Evolutionary conservation across 1,140 invertebrate genomes (phyloP).

Genomic region (Harpegnathos saltator): DNA sequence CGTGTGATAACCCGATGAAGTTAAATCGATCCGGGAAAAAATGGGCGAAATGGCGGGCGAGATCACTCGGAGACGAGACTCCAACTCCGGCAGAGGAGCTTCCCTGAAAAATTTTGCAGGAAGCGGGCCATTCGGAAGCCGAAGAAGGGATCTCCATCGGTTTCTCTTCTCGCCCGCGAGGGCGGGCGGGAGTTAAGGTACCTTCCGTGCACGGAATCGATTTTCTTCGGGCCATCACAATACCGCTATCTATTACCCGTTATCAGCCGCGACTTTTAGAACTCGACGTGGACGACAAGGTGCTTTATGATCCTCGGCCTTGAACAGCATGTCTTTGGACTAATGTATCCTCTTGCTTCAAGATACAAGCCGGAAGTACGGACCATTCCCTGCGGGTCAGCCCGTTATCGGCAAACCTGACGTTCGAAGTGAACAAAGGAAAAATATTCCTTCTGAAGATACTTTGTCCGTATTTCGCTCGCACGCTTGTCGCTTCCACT

Average conservation of each 20-base stretch:
- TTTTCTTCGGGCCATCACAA: conserved; percentile 42
- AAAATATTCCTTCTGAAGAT: no score
- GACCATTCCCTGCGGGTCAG: background rate
- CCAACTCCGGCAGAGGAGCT: conserved; percentile 8
- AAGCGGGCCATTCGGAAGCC: conserved; percentile 44
- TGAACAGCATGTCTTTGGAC: conserved; percentile 34
- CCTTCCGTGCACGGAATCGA: conserved; percentile 29
- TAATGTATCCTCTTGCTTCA: conserved; percentile 10
- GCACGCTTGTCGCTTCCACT: no score
- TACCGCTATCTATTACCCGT: conserved; percentile 54
- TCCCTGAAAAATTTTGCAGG: conserved; percentile 51
- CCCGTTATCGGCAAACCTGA: no score
- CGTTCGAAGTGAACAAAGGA: no score
- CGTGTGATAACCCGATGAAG: conserved; percentile 23
- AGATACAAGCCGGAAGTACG: background rate
- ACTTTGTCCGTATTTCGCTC: no score
- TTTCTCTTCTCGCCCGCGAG: conserved; percentile 35
- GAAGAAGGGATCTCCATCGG: conserved; percentile 47
- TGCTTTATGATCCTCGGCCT: conserved; percentile 36
- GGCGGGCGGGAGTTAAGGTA: conserved; percentile 17
- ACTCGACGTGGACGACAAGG: conserved; percentile 28
- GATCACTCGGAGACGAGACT: background rate
- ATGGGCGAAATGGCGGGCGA: conserved; percentile 36
- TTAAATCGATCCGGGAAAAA: conserved; percentile 36
- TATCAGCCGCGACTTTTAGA: conserved; percentile 53